Evolutionary conservation across 2,797 vertebrate species (phyloP).

Genomic region (Sebastes cheni): DNA sequence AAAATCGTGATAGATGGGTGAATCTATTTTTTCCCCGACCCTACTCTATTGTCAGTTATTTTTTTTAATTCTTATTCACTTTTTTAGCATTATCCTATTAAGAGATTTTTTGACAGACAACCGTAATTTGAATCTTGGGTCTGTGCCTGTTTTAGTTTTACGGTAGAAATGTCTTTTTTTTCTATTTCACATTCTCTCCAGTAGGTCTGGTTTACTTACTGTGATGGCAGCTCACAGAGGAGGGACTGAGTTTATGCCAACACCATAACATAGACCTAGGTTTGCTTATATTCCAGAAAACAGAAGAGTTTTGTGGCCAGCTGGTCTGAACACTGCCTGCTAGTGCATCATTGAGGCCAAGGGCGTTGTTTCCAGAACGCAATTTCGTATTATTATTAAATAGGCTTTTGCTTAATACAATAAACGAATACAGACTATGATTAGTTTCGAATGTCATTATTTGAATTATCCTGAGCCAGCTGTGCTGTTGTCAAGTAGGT

Average conservation of each 20-base stretch:
- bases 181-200: background rate
- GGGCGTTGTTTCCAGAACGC: conserved; percentile 37
- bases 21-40: too few relatives aligned
- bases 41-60: background rate
- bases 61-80: background rate
- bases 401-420: conserved; percentile 37
- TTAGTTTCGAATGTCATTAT: conserved; percentile 43
- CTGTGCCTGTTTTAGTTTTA: background rate
- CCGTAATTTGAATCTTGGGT: background rate
- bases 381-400: conserved; percentile 47
- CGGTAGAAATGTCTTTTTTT: background rate
- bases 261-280: conserved; percentile 3
- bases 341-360: background rate
- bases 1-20: too few relatives aligned
- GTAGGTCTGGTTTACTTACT: background rate
- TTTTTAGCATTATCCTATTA: background rate
- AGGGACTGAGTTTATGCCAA: background rate
- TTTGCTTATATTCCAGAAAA: conserved; percentile 46
- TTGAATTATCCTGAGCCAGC: conserved; percentile 8
- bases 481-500: conserved; percentile 16
- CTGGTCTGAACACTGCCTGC: background rate
- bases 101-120: background rate
- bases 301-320: background rate
- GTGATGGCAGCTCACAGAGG: background rate
- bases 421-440: conserved; percentile 40